Percentiles rank a stretch among this genome's conserved stretches.
phyloP scores from a whole-genome alignment of 2,113 vertebrate species.

The Nipponia nippon region DNA sequence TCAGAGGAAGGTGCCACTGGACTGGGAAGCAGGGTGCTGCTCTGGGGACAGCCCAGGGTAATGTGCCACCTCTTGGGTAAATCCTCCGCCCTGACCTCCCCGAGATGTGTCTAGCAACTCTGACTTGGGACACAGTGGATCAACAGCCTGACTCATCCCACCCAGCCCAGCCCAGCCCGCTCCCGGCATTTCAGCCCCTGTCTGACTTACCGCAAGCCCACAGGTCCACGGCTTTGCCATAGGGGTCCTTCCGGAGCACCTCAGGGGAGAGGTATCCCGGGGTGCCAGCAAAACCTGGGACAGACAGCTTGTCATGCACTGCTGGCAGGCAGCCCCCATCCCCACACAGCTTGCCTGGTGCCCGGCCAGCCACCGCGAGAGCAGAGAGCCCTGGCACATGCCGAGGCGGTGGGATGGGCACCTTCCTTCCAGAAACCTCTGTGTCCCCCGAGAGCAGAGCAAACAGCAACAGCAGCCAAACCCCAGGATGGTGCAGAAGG shows the following conservation, averaged over 20 bases:
- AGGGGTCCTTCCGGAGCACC: conserved; percentile 93
- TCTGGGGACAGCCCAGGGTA: background rate
- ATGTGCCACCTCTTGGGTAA: background rate
- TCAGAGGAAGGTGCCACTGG: background rate
- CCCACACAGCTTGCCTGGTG: too few species aligned
- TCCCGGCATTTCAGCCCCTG: accelerated
- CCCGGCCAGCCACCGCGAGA: accelerated
- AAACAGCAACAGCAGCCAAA: background rate
- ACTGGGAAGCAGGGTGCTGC: background rate
- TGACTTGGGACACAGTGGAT: background rate
- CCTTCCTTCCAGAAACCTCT: background rate
- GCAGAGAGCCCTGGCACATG: background rate
- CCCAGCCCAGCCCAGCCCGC: accelerated
- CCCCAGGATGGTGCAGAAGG: background rate
- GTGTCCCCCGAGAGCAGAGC: background rate
- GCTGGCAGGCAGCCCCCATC: accelerated
- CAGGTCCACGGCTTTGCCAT: conserved; percentile 93
- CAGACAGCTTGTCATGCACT: conserved; percentile 4
- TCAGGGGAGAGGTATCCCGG: conserved; percentile 85
- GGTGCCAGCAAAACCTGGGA: conserved; percentile 81
- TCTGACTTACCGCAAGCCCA: conserved; percentile 91
- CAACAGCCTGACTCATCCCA: background rate
- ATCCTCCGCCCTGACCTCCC: background rate
- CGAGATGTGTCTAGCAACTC: accelerated
- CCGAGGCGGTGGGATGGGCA: accelerated